Evolutionary conservation across 2,888 invertebrate genomes (phyloP), one percentile per base, ranked within the genome.

Genomic region (Actias luna): DNA sequence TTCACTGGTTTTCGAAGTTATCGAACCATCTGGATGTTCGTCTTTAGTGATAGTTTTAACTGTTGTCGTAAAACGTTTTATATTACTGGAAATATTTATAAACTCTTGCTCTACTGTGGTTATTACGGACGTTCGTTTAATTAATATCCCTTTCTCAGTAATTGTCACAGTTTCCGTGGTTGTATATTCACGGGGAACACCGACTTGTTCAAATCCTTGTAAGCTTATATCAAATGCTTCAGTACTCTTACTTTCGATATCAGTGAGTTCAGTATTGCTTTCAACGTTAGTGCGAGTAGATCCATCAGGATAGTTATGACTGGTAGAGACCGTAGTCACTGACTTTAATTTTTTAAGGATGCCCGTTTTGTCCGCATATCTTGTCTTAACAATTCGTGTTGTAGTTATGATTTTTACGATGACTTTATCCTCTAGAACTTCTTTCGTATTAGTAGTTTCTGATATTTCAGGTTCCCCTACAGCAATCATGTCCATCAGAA

Each of bases 11-110:
- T 82, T 88, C 31, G 83, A 85, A 14, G 82, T 74, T 16, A 88
- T 68, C 25, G 88, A 82, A 8, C 90, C 88, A 78, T 91, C 87
- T 2, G 88, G 88, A 68, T 87, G 77, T 74, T 86, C 84, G 70
- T 93, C 92, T 80, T 88, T 88, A 29, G 77, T 78, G 5, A 82
- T 68, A 5, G 86, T 91, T 66, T 72, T 84, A 0, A 83, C 75
- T n/a, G 79, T 88, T 12, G 79, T 87, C 74, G 87, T 88, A 16
- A 79, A 79, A 70, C 87, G 80, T 65, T 81, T 85, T 4, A 82
- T 67, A 61, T 80, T 80, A 16, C 72, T 67, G 16, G 31, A 35
- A 29, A 42, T 39, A 65, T 85, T 86, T 55, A 70, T 67, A 64
- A 76, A 89, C 62, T 79, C 75, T 70, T 88, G 84, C 64, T 72